A percentile compares a stretch with the other conserved stretches of the same genome.
Evolutionary conservation across 2,113 vertebrate genomes (phyloP).

Genomic region (Leptobrachium ailaonicum): DNA sequence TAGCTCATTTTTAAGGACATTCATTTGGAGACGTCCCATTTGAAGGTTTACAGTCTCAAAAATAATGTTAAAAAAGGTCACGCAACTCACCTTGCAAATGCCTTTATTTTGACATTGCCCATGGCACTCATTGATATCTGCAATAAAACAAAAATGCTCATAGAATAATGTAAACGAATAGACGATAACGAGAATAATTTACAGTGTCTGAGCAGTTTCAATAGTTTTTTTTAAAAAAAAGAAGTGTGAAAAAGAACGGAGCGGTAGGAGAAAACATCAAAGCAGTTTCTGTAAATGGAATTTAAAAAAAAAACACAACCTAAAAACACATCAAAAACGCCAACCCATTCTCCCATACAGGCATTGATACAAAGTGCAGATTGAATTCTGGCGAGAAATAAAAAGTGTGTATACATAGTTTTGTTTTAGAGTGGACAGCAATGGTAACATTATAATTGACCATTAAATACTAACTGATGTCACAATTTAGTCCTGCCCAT

Average conservation of each 20-base stretch:
- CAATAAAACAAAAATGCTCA: slow-evolving; percentile 46
- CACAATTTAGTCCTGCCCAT: slow-evolving; percentile 95
- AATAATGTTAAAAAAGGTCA: neutral
- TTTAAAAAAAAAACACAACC: neutral
- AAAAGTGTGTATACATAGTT: neutral
- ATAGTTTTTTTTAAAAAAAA: neutral
- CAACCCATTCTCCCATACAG: too few relatives aligned
- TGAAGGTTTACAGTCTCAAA: neutral
- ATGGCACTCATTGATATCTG: slow-evolving; percentile 83
- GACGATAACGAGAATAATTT: neutral
- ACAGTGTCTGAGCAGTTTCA: neutral
- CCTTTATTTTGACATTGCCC: slow-evolving; percentile 91
- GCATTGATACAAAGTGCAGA: too few relatives aligned
- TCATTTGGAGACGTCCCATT: too few relatives aligned
- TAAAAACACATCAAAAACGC: too few relatives aligned
- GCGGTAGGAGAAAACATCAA: neutral
- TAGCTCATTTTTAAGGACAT: too few relatives aligned
- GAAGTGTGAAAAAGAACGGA: neutral
- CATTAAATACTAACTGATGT: slow-evolving; percentile 89
- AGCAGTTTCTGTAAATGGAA: neutral
- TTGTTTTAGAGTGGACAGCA: slow-evolving; percentile 6
- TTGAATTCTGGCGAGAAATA: too few relatives aligned
- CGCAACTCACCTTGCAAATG: slow-evolving; percentile 80
- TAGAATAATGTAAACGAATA: neutral
- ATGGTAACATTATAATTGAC: slow-evolving; percentile 15